Conservation (phyloP, 2,888 invertebrate genomes). For the Zootermopsis nevadensis region DNA sequence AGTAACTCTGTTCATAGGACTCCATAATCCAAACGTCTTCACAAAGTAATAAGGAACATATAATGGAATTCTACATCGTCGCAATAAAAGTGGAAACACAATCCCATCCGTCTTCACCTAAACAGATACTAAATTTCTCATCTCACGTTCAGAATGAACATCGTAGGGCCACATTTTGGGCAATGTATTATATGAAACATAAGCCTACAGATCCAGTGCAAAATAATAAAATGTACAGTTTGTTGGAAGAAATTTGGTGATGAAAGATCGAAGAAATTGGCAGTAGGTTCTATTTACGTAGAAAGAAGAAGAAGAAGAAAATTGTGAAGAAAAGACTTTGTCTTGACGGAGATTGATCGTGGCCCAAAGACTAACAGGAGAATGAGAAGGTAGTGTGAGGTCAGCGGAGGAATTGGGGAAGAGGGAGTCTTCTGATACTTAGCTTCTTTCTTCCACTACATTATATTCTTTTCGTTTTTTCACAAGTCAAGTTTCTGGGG, state of each 20-base stretch:
- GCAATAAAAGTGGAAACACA: neutral
- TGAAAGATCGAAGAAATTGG: slow-evolving; percentile 18
- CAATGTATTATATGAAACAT: neutral
- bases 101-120: neutral
- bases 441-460: neutral
- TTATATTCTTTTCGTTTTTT: neutral
- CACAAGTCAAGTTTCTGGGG: neutral
- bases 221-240: slow-evolving; percentile 19
- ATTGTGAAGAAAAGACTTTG: neutral
- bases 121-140: neutral
- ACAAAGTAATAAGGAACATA: neutral
- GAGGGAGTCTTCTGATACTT: neutral
- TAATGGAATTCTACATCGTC: neutral
- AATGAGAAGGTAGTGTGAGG: neutral
- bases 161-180: neutral
- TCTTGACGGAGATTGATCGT: slow-evolving; percentile 35
- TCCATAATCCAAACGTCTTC: no score
- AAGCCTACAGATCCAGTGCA: neutral
- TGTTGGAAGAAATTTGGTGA: slow-evolving; percentile 1
- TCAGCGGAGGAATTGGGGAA: neutral
- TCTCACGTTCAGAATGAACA: neutral
- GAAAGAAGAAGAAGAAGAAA: slow-evolving; percentile 8
- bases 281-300: slow-evolving; percentile 20
- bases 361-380: neutral
- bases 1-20: no score